phyloP scores from a whole-genome alignment of 1,140 invertebrate genomes.

The Lucilia sericata region DNA sequence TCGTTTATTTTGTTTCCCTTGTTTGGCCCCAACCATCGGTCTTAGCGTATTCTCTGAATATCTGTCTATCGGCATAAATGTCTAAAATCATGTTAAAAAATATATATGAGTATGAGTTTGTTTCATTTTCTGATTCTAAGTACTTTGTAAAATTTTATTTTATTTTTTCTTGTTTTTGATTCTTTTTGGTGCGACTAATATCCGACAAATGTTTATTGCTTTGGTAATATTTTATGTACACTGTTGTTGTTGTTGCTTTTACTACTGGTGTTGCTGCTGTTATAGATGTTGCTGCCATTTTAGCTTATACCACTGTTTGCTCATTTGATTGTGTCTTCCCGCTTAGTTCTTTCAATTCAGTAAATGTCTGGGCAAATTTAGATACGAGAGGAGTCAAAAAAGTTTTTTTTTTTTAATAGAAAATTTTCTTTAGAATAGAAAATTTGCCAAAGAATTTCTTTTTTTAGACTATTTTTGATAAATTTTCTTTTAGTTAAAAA shows the following conservation, averaged over 20 bases:
- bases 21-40: background rate
- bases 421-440: too few species aligned
- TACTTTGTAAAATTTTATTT: too few species aligned
- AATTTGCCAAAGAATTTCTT: too few species aligned
- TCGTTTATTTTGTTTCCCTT: background rate
- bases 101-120: background rate
- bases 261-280: too few species aligned
- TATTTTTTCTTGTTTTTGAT: background rate
- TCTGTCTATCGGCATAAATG: background rate
- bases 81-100: too few species aligned
- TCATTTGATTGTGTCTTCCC: conserved; percentile 20
- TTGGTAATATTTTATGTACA: background rate
- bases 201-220: background rate
- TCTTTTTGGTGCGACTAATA: background rate
- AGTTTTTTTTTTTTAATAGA: too few species aligned
- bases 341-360: background rate
- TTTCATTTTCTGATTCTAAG: too few species aligned
- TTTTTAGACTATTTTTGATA: too few species aligned
- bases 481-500: too few species aligned
- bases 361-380: background rate
- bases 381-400: too few species aligned
- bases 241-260: too few species aligned
- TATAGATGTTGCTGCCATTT: background rate
- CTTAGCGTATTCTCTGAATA: background rate
- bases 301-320: background rate